phyloP scores from a whole-genome alignment of 2,797 vertebrate genomes.

The Valencia hispanica region DNA sequence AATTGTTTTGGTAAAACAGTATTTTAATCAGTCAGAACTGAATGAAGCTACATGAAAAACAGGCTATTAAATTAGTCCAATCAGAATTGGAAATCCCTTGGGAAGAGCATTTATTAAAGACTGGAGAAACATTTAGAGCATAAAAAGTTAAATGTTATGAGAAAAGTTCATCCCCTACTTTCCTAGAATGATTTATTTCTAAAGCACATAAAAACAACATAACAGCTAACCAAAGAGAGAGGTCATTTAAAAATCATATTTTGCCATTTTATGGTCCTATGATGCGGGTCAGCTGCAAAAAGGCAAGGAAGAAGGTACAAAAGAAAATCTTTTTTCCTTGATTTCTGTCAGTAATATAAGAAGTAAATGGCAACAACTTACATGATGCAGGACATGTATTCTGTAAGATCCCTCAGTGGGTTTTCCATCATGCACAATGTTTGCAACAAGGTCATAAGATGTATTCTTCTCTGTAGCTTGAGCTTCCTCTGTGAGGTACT shows the following conservation, averaged over 20 bases:
- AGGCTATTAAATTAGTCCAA: background rate
- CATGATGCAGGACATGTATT: slow-evolving; percentile 95
- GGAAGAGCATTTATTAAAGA: background rate
- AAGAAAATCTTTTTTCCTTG: background rate
- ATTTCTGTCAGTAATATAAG: background rate
- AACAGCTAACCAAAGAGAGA: background rate
- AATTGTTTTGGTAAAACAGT: background rate
- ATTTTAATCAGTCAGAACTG: background rate
- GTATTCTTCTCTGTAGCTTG: slow-evolving; percentile 89
- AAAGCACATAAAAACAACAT: background rate
- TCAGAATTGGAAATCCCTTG: background rate
- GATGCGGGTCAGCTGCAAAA: background rate
- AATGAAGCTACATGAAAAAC: background rate
- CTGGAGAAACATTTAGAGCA: background rate
- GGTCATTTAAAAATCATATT: background rate
- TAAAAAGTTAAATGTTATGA: background rate
- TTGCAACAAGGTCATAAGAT: slow-evolving; percentile 95
- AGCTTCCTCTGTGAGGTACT: slow-evolving; percentile 94
- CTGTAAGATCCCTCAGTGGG: slow-evolving; percentile 94
- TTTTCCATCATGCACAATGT: slow-evolving; percentile 96
- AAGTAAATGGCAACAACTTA: slow-evolving; percentile 69
- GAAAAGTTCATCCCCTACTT: background rate
- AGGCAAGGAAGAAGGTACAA: background rate
- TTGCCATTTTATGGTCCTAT: background rate
- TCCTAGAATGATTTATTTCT: background rate